Base-by-base conservation (phyloP, 2,888 invertebrate genomes). In the Melolontha melolontha region DNA sequence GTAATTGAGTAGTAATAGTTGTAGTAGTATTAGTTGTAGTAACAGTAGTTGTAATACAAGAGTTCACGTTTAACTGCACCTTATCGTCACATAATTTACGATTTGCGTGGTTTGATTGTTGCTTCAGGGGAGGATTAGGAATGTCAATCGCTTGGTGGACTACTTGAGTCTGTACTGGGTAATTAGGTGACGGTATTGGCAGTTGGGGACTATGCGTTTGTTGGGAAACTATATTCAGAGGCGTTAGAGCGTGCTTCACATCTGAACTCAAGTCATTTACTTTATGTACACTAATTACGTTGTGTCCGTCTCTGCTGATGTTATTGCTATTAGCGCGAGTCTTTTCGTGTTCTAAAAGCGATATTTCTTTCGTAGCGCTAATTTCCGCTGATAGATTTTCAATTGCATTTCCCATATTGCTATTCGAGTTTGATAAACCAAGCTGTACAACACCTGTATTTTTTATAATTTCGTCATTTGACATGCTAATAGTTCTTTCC, bases 131-230 rank as follows among this genome's bases (percentile, higher is more conserved):
- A 22, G 34, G 34, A 34, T 34, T 34, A 14, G 41, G 44, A 50
- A 59, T 40, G 34, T 73, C 72, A 14, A 47, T 17, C 42, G 75
- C 68, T 54, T 65, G 34, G 4, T 34, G 62, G 7, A 72, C 73
- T 51, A 76, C 63, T 69, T 76, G 76, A 29, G 76, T 77, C 73
- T 78, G 80, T 66, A 80, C 75, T 27, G 80, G 83, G 75, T 81
- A 81, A 69, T 79, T 82, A 4, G 82, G 82, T 17, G 82, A 82
- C 39, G 82, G 80, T 54, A 79, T 74, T 34, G 83, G 82, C 71
- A 82, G 72, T 71, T 82, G 81, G 17, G 82, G 81, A 69, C 81
- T 82, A 72, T 80, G 79, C 44, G 79, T 79, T 70, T 80, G 78
- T 64, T 78, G 77, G 12, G 77, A 73, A 68, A 73, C 75, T 8